Conservation (phyloP, 2,797 vertebrate genomes). For the Siniperca undulata region DNA sequence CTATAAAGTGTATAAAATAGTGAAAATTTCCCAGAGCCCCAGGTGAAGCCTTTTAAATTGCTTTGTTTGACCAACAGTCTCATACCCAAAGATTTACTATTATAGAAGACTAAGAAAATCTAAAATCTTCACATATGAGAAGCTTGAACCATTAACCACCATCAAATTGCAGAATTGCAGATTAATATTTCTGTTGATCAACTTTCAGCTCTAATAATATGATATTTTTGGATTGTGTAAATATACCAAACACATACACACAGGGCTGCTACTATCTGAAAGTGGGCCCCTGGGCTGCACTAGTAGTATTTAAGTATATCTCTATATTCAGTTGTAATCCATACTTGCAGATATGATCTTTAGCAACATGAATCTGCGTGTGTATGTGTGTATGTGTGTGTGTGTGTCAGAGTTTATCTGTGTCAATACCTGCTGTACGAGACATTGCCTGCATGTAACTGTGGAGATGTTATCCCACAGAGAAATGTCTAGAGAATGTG, state of each 20-base stretch:
- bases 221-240: neutral
- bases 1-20: neutral
- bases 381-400: neutral
- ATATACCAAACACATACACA: neutral
- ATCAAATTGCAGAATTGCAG: too few species aligned
- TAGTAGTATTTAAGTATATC: neutral
- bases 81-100: neutral
- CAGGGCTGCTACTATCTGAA: neutral
- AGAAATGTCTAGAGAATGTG: slow-evolving; percentile 56
- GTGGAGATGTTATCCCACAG: slow-evolving; percentile 62
- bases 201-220: neutral
- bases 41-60: neutral
- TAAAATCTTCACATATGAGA: neutral
- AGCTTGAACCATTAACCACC: neutral
- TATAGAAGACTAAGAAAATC: neutral
- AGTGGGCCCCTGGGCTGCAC: neutral
- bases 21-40: too few species aligned
- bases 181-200: too few species aligned
- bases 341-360: neutral
- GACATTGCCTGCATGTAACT: slow-evolving; percentile 36
- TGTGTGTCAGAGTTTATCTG: slow-evolving; percentile 27
- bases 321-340: neutral
- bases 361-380: neutral
- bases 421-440: slow-evolving; percentile 39
- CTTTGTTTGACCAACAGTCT: neutral